Conservation (phyloP, 1,140 invertebrate genomes). For the Drosophila teissieri region DNA sequence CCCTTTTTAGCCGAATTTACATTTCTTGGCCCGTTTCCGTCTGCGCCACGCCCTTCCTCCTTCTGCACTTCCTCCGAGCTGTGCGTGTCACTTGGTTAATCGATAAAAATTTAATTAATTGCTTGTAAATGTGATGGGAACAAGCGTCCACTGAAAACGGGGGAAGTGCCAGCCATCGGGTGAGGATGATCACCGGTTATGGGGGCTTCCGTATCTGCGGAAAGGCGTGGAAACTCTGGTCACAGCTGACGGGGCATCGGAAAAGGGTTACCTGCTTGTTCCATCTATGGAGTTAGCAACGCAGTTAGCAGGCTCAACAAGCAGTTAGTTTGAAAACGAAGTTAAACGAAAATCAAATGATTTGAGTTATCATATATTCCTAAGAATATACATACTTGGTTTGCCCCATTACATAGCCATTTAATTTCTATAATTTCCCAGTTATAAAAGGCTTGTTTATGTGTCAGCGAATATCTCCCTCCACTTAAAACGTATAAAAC, state of each 20-base stretch:
- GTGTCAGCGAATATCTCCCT: not conserved
- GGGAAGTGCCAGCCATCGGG: not conserved
- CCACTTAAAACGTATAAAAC: slow-evolving; percentile 11
- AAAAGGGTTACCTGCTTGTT: not conserved
- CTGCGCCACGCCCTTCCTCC: slow-evolving; percentile 11
- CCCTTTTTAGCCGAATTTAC: slow-evolving; percentile 30
- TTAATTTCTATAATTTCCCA: too few species aligned
- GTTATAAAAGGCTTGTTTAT: too few species aligned
- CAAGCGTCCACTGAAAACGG: slow-evolving; percentile 8
- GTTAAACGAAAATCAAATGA: not conserved
- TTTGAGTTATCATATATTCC: not conserved
- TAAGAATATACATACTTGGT: too few species aligned
- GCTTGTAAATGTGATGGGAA: slow-evolving; percentile 66
- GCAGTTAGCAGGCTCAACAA: not conserved
- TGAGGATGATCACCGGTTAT: not conserved
- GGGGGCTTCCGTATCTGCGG: not conserved
- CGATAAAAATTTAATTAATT: slow-evolving; percentile 78
- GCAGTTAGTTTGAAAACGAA: not conserved
- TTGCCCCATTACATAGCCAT: too few species aligned
- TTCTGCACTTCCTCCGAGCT: not conserved
- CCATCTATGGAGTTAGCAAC: too few species aligned
- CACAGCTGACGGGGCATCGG: slow-evolving; percentile 58
- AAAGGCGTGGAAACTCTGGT: slow-evolving; percentile 26
- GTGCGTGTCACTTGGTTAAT: slow-evolving; percentile 67
- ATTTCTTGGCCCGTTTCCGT: slow-evolving; percentile 57